Conservation (phyloP, 23 tunicate species). For the Ascidia mentula region DNA sequence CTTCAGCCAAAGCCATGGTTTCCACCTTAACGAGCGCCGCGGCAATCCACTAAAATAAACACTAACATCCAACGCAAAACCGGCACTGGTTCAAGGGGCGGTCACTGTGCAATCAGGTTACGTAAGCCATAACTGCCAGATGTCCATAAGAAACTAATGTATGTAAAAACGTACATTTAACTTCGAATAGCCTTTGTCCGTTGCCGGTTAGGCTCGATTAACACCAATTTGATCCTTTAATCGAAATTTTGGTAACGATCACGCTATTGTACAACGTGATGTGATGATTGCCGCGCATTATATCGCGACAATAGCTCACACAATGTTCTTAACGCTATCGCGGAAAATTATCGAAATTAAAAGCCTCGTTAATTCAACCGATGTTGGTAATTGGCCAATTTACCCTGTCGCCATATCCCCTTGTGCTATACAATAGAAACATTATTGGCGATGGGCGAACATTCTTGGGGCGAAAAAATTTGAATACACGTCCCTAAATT, state of each 20-base stretch:
- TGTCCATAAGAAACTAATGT: no score
- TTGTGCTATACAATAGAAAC: neutral
- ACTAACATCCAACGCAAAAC: slow-evolving; percentile 5
- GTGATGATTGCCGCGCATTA: neutral
- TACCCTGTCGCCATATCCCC: neutral
- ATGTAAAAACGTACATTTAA: no score
- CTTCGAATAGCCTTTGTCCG: no score
- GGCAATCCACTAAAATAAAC: neutral
- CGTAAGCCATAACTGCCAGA: no score
- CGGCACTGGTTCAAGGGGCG: no score
- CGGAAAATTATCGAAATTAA: neutral
- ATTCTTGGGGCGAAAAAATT: neutral
- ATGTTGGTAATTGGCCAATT: neutral
- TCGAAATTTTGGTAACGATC: neutral
- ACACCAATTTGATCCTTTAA: no score
- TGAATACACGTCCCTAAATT: neutral
- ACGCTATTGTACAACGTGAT: slow-evolving; percentile 3
- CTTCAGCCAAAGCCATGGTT: neutral
- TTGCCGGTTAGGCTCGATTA: no score
- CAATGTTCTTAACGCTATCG: neutral
- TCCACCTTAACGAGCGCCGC: neutral
- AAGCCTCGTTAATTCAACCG: neutral
- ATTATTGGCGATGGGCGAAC: neutral
- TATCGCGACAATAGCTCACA: neutral
- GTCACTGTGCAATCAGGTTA: no score